These are phyloP conservation scores for Kryptolebias ocellatus DNA, from an alignment of 2,797 vertebrate genomes.

Conservation along the genomic window DNA sequence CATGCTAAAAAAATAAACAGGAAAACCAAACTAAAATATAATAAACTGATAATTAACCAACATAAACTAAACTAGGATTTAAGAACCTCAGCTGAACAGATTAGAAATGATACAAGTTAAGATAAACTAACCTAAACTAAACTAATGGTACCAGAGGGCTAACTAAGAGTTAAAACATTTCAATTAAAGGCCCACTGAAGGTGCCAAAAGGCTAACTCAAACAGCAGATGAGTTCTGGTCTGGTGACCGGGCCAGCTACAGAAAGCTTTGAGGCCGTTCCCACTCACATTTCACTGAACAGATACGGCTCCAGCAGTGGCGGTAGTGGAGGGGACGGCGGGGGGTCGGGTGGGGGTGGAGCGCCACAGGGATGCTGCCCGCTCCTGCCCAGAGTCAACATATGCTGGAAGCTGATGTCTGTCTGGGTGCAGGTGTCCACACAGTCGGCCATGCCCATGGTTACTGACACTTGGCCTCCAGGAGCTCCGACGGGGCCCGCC, in stretches of 20 bases:
- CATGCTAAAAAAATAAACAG: too few relatives aligned
- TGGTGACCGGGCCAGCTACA: conserved; percentile 31
- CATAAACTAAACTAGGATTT: too few relatives aligned
- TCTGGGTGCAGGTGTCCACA: conserved; percentile 91
- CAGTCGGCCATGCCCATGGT: conserved; percentile 82
- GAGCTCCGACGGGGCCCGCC: conserved; percentile 58
- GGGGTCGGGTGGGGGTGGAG: conserved; percentile 71
- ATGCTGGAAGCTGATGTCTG: conserved; percentile 93
- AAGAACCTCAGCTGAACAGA: too few relatives aligned
- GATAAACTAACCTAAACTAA: too few relatives aligned
- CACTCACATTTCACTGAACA: conserved; percentile 87
- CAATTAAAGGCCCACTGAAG: too few relatives aligned
- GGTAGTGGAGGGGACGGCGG: conserved; percentile 74
- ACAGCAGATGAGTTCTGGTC: conserved; percentile 22
- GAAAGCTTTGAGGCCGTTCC: conserved; percentile 22
- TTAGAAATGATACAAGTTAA: too few relatives aligned
- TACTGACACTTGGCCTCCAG: conserved; percentile 58
- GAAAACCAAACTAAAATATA: too few relatives aligned
- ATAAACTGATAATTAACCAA: too few relatives aligned
- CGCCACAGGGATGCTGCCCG: conserved; percentile 81
- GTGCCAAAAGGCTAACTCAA: too few relatives aligned
- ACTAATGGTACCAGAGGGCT: too few relatives aligned
- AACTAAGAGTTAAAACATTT: too few relatives aligned
- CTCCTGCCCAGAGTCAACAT: conserved; percentile 86
- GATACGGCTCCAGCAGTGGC: conserved; percentile 83